Percentiles rank a stretch among this genome's conserved stretches.
Evolutionary conservation across 2,888 invertebrate genomes (phyloP).

Genomic region (Eupithecia tripunctaria): DNA sequence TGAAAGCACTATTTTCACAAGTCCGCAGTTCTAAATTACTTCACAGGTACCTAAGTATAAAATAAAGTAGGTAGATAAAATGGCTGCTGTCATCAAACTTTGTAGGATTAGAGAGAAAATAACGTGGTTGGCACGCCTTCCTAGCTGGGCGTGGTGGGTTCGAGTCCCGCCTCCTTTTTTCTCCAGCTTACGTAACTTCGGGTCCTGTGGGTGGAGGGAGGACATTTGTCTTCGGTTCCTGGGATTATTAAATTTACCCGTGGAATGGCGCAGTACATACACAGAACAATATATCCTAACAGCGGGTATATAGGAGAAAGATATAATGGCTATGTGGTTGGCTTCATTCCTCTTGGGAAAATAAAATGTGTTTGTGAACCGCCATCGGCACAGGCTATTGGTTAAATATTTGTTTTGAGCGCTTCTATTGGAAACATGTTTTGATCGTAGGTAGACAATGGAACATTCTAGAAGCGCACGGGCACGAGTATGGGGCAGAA

Average conservation of each 20-base stretch:
- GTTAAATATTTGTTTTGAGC: neutral
- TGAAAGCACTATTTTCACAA: conserved; percentile 43
- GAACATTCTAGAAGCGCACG: conserved; percentile 17
- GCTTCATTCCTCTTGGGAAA: conserved; percentile 2
- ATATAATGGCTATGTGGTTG: conserved; percentile 20
- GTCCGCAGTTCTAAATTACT: conserved; percentile 44
- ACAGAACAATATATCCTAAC: neutral
- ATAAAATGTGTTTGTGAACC: conserved; percentile 9
- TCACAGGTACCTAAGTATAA: conserved; percentile 39
- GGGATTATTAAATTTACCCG: conserved; percentile 75
- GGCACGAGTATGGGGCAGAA: neutral
- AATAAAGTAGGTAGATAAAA: conserved; percentile 29
- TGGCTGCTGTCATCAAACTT: conserved; percentile 36
- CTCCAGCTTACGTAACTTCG: conserved; percentile 44
- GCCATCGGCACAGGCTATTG: neutral
- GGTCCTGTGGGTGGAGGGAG: conserved; percentile 64
- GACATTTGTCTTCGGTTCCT: conserved; percentile 68
- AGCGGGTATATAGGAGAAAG: conserved; percentile 19
- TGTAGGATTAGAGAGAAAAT: conserved; percentile 34
- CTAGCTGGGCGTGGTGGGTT: conserved; percentile 33
- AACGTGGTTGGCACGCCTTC: conserved; percentile 38
- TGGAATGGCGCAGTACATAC: conserved; percentile 48
- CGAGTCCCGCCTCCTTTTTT: conserved; percentile 39
- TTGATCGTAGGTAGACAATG: neutral
- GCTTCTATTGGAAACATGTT: neutral